Percentiles rank a stretch among this genome's conserved stretches.
Evolutionary conservation across 35 echinoderm and acorn worm genomes (phyloP).

Genomic region (Chiridota heheva): DNA sequence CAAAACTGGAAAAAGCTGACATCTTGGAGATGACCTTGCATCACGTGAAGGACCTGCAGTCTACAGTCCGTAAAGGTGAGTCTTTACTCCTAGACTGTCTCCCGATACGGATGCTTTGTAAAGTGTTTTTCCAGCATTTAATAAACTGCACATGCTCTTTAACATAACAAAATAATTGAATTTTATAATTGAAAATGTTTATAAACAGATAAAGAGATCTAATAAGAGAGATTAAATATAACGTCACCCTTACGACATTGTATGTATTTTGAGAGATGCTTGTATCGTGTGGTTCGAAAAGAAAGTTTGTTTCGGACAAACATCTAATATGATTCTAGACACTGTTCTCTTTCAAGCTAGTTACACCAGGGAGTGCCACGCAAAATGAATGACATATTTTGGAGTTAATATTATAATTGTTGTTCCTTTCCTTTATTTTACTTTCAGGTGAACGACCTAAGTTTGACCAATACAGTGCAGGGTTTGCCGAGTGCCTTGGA

Average conservation of each 20-base stretch:
- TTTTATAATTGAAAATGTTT: neutral
- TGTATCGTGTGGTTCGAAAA: too few relatives aligned
- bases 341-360: neutral
- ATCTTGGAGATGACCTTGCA: slow-evolving; percentile 93
- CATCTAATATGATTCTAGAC: too few relatives aligned
- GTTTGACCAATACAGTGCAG: slow-evolving; percentile 78
- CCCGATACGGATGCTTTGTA: neutral
- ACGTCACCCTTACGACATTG: too few relatives aligned
- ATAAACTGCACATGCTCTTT: neutral
- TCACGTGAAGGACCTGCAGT: slow-evolving; percentile 74
- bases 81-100: neutral
- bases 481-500: slow-evolving; percentile 82
- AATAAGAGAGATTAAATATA: neutral
- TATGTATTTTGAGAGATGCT: too few relatives aligned
- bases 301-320: too few relatives aligned
- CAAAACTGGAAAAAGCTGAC: slow-evolving; percentile 91
- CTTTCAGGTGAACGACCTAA: slow-evolving; percentile 10
- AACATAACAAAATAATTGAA: neutral
- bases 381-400: too few relatives aligned
- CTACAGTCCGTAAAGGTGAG: slow-evolving; percentile 16
- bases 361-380: too few relatives aligned
- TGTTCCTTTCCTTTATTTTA: neutral
- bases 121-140: neutral
- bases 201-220: neutral
- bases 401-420: too few relatives aligned